Base-by-base conservation (phyloP, 35 echinoderm and acorn worm genomes). In the Acanthaster planci region DNA sequence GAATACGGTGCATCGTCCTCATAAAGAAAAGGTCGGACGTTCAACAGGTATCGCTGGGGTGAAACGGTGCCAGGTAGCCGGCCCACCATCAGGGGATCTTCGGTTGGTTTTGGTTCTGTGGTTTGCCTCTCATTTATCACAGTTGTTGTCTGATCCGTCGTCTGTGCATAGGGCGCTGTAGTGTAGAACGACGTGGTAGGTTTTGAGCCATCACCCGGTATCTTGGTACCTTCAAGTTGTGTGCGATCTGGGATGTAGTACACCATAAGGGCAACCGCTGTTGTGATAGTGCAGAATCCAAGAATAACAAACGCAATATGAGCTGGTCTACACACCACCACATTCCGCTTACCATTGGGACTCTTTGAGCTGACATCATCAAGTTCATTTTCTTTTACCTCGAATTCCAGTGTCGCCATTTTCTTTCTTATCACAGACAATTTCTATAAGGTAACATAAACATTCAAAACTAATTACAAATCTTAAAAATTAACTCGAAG, bases 1-100 rank as follows among this genome's bases (percentile, higher is more conserved):
- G 8, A 34, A 29, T 42, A 40, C 32, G 27, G 23, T 0, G 42
- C 38, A 38, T 90, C 87, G n/a, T 42, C 34, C 38, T 58, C 54
- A 30, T 90, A 81, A 5, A 90, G 39, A 30, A 77, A 90, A 1
- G 87, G 87, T 21, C 50, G 59, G 8, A 90, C 17, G 18, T 44
- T 77, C 6, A 90, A 37, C 7, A 31, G 55, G 18, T 90, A 90
- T 14, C 51, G 57, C 8, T 39, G 37, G 59, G 81, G 81, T 35
- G 34, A 27, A 8, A 83, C 53, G 30, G 53, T n/a, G 19, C 52
- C 16, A 31, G 80, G 55, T 0, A 90, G 64, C 17, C 87, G 59
- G 14, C 87, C 87, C 31, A 83, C 40, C 85, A 37, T 38, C 9
- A 55, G 8, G 64, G 44, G 5, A 23, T 35, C 32, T 36, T n/a